These are phyloP conservation scores for Ciconia nigra DNA, from an alignment of 2,797 vertebrate species.

Conservation along the genomic window DNA sequence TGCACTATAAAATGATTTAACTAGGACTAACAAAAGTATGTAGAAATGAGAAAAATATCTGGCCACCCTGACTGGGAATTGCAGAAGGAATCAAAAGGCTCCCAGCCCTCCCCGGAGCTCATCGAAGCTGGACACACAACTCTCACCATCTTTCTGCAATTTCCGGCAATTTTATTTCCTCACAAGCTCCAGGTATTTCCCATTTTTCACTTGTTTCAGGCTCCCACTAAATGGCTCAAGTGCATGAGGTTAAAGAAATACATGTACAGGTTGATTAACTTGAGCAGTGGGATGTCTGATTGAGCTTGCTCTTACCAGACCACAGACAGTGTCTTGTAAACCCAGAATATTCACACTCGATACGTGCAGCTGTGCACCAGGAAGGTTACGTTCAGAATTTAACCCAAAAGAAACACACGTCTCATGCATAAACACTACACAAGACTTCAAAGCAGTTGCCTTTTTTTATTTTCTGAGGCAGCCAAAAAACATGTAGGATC, in stretches of 20 bases:
- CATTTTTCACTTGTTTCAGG: background rate
- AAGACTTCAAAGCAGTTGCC: background rate
- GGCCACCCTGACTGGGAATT: background rate
- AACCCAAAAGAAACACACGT: background rate
- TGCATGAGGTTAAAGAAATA: background rate
- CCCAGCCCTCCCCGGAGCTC: background rate
- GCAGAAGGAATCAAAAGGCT: background rate
- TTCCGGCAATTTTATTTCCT: background rate
- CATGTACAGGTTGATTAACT: background rate
- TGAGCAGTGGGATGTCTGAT: background rate
- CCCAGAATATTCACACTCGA: fast-evolving
- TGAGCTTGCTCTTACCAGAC: background rate
- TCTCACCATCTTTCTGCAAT: background rate
- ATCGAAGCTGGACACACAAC: background rate
- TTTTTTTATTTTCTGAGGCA: background rate
- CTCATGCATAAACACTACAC: background rate
- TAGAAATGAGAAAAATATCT: background rate
- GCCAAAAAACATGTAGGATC: background rate
- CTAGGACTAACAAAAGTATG: background rate
- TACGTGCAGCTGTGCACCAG: background rate
- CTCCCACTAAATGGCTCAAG: background rate
- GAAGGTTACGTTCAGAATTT: background rate
- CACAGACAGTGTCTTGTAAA: background rate
- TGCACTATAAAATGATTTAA: background rate
- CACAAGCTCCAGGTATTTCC: background rate